A percentile compares a stretch with the other conserved stretches of the same genome.
phyloP scores from a whole-genome alignment of 2,113 vertebrate genomes.

The Xenopus borealis region DNA sequence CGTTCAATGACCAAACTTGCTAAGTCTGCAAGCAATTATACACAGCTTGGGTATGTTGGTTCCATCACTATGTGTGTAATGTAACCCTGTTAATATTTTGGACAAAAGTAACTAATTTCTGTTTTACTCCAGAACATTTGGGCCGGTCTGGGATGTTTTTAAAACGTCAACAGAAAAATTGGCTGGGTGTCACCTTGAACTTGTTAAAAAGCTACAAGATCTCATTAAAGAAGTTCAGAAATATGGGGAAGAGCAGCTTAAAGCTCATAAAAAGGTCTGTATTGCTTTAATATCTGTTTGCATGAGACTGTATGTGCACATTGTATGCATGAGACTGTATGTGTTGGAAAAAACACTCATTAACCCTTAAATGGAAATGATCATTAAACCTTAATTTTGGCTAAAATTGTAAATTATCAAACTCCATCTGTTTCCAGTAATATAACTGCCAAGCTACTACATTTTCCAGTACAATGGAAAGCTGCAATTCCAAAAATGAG shows the following conservation, averaged over 20 bases:
- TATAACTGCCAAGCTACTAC: no score
- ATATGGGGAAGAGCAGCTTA: slow-evolving; percentile 94
- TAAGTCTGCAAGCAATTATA: slow-evolving; percentile 92
- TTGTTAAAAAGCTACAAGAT: slow-evolving; percentile 90
- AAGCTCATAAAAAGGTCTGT: slow-evolving; percentile 91
- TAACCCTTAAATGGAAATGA: no score
- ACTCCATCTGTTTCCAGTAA: no score
- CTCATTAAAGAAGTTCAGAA: slow-evolving; percentile 97
- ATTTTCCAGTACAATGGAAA: no score
- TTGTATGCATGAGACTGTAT: no score
- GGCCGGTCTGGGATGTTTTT: slow-evolving; percentile 94
- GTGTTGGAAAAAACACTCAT: no score
- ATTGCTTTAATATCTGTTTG: no score
- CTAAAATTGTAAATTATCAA: no score
- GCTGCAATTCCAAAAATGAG: no score
- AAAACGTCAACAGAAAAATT: slow-evolving; percentile 93
- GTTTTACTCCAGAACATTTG: slow-evolving; percentile 79
- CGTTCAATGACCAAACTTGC: slow-evolving; percentile 95
- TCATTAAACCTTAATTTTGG: no score
- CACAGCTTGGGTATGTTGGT: slow-evolving; percentile 86
- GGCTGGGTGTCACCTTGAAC: slow-evolving; percentile 90
- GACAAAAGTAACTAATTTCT: slow-evolving; percentile 21
- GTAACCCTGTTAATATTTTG: background rate
- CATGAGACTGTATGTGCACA: no score
- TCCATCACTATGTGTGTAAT: background rate